Conservation (phyloP, 2,888 invertebrate genomes). For the Thecophora atra region DNA sequence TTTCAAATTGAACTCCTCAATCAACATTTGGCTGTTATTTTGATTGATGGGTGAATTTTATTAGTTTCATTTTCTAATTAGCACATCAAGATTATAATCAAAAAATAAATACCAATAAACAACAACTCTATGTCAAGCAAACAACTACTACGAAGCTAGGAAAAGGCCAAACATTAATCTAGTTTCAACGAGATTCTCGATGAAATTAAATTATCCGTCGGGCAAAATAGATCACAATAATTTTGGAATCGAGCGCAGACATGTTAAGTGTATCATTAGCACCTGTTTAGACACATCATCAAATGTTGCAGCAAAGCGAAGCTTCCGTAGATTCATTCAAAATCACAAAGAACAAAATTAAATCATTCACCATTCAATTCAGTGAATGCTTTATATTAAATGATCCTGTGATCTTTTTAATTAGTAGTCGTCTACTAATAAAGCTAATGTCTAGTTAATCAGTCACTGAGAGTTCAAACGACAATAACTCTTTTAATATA, state of each 20-base stretch:
- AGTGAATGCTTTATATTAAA: not conserved
- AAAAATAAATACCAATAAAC: no score
- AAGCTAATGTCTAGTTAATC: not conserved
- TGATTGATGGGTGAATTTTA: constrained; percentile 7
- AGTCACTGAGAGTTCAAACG: not conserved
- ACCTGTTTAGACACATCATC: not conserved
- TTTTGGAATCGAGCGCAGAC: not conserved
- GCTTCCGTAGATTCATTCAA: constrained; percentile 13
- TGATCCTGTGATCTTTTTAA: not conserved
- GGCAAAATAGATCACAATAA: not conserved
- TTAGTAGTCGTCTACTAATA: not conserved
- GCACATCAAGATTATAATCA: not conserved
- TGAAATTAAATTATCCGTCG: constrained; percentile 2
- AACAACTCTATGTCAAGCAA: not conserved
- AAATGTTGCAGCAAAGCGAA: constrained; percentile 6
- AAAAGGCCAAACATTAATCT: not conserved
- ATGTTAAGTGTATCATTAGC: constrained; percentile 16
- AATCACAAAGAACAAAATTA: not conserved
- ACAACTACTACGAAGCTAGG: not conserved
- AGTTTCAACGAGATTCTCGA: not conserved
- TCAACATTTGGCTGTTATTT: not conserved
- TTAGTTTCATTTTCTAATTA: not conserved
- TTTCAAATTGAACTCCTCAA: not conserved
- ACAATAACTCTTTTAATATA: no score
- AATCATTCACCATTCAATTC: not conserved